Evolutionary conservation across 2,113 vertebrate genomes (phyloP).

Genomic region (Dipodomys merriami): DNA sequence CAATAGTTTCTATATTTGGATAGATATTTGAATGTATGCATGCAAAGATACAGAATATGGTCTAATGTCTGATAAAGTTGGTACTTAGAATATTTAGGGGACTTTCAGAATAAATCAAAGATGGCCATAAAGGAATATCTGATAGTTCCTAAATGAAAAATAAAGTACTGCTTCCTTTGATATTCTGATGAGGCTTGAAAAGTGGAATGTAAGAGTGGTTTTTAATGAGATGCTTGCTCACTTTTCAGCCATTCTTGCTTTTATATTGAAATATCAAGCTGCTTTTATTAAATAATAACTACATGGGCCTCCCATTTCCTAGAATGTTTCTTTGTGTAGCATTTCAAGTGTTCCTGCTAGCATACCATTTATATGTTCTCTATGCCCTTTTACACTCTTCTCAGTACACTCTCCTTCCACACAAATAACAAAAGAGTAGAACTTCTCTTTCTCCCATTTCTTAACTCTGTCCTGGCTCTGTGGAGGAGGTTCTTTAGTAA

Average conservation of each 20-base stretch:
- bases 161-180: conserved; percentile 60
- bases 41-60: neutral
- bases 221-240: conserved; percentile 66
- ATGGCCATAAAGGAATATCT: conserved; percentile 59
- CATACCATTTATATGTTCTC: conserved; percentile 54
- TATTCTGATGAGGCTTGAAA: conserved; percentile 67
- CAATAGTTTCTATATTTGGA: conserved; percentile 28
- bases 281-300: conserved; percentile 74
- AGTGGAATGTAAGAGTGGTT: conserved; percentile 63
- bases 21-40: conserved; percentile 20
- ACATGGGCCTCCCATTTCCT: neutral
- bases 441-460: conserved; percentile 8
- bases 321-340: conserved; percentile 55
- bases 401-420: neutral
- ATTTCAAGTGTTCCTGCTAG: conserved; percentile 62
- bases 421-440: conserved; percentile 40
- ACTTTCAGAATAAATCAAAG: conserved; percentile 53
- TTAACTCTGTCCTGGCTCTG: conserved; percentile 6
- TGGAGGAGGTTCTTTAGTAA: neutral
- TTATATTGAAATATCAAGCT: conserved; percentile 68
- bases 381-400: neutral
- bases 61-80: neutral
- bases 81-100: neutral
- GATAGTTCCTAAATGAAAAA: conserved; percentile 58
- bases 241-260: conserved; percentile 67